Percentiles rank a stretch among this genome's conserved stretches.
These are phyloP conservation scores for Brachypalpus laphriformis DNA, from an alignment of 2,888 invertebrate genomes.

Conservation along the genomic window DNA sequence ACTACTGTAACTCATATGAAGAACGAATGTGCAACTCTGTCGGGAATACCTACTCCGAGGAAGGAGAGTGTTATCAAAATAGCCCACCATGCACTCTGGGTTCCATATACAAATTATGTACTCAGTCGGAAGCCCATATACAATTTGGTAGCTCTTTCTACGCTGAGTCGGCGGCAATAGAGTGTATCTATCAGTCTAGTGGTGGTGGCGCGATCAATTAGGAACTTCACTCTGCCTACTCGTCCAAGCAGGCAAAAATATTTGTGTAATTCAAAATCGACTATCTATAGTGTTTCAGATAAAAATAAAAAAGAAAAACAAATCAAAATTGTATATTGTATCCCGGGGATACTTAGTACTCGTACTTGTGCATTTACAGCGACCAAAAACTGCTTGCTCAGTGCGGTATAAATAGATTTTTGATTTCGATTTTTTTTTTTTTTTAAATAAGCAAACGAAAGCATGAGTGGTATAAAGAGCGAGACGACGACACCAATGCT, in stretches of 20 bases:
- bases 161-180: too few relatives aligned
- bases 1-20: too few relatives aligned
- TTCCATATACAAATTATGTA: too few relatives aligned
- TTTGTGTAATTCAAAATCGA: neutral
- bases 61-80: too few relatives aligned
- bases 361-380: neutral
- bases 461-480: neutral
- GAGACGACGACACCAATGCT: neutral
- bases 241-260: neutral
- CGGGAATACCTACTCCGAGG: too few relatives aligned
- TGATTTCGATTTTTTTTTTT: neutral
- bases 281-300: neutral
- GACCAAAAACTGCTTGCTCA: neutral
- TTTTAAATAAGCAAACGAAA: neutral
- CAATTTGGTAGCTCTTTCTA: too few relatives aligned
- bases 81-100: too few relatives aligned
- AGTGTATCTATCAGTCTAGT: neutral
- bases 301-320: neutral
- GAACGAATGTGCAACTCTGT: too few relatives aligned
- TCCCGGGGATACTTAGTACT: neutral
- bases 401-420: neutral
- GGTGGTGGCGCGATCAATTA: neutral
- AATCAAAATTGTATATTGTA: neutral
- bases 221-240: neutral
- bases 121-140: too few relatives aligned